Evolutionary conservation across 1,140 invertebrate species (phyloP).

Genomic region (Dendroctonus ponderosae): DNA sequence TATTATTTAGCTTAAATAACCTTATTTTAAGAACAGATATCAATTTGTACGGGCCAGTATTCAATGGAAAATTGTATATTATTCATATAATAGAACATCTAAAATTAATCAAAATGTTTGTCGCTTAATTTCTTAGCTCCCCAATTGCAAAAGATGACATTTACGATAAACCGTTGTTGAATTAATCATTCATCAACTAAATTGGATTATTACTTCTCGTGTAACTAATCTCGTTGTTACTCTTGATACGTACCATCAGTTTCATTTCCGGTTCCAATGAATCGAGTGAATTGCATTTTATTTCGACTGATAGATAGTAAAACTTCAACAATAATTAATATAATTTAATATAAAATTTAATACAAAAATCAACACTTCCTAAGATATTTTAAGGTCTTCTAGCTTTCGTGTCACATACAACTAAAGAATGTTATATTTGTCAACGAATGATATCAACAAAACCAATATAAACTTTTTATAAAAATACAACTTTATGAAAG

Average conservation of each 20-base stretch:
- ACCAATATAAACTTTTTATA: conserved; percentile 23
- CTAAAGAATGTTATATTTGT: conserved; percentile 12
- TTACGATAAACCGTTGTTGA: too few relatives aligned
- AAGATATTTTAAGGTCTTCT: conserved; percentile 10
- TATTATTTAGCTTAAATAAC: conserved; percentile 21
- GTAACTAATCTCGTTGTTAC: too few relatives aligned
- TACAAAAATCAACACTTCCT: conserved; percentile 31
- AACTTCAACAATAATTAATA: conserved; percentile 8
- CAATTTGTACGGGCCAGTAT: conserved; percentile 37
- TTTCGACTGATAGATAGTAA: too few relatives aligned
- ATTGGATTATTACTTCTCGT: too few relatives aligned
- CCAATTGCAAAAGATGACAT: too few relatives aligned
- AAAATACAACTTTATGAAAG: conserved; percentile 26
- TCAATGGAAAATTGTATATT: conserved; percentile 30
- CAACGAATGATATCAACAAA: conserved; percentile 19
- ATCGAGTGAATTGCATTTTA: too few relatives aligned
- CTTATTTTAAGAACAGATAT: conserved; percentile 22
- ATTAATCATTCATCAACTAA: too few relatives aligned
- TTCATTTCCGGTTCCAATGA: too few relatives aligned
- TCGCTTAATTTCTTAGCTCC: too few relatives aligned
- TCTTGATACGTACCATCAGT: too few relatives aligned
- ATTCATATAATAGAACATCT: conserved; percentile 11
- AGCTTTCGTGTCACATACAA: conserved; percentile 19
- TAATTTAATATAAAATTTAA: conserved; percentile 33
- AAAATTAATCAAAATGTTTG: background rate